Conservation (phyloP, 2,113 vertebrate species). For the Sceloporus undulatus region DNA sequence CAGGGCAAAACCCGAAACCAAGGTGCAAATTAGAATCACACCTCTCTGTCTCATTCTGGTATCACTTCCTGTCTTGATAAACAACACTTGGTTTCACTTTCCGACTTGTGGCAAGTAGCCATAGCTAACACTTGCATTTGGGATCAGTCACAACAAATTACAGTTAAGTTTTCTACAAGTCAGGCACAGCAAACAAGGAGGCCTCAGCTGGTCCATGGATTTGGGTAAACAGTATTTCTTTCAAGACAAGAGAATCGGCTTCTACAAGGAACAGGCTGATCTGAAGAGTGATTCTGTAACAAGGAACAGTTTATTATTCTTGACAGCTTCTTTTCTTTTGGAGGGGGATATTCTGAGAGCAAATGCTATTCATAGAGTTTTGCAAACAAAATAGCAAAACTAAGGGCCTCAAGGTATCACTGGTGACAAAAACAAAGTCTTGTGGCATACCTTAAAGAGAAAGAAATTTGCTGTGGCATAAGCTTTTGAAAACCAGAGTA, state of each 20-base stretch:
- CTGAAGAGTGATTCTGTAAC: conserved; percentile 34
- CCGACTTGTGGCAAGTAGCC: conserved; percentile 66
- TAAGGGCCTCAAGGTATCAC: conserved; percentile 48
- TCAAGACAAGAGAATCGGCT: conserved; percentile 7
- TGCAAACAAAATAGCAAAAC: conserved; percentile 58
- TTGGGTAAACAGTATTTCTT: conserved; percentile 28
- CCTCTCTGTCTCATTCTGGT: conserved; percentile 65
- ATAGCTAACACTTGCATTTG: conserved; percentile 59
- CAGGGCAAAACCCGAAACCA: conserved; percentile 58
- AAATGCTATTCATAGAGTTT: not conserved
- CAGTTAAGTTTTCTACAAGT: conserved; percentile 50
- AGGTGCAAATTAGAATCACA: conserved; percentile 80
- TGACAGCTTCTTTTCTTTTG: conserved; percentile 18
- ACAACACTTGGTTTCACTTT: conserved; percentile 67
- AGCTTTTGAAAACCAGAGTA: not conserved
- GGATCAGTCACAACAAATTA: conserved; percentile 71
- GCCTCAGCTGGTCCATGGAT: not conserved
- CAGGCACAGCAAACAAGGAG: not conserved
- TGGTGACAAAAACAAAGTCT: not conserved
- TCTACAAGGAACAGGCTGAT: not conserved
- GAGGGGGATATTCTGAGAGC: conserved; percentile 28
- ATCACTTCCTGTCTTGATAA: conserved; percentile 74
- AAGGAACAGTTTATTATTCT: conserved; percentile 41
- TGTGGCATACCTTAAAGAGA: not conserved
- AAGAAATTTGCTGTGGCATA: not conserved